Percentiles rank a stretch among this genome's conserved stretches.
phyloP scores from a whole-genome alignment of 2,113 vertebrate genomes.

The Melanostigma gelatinosum region DNA sequence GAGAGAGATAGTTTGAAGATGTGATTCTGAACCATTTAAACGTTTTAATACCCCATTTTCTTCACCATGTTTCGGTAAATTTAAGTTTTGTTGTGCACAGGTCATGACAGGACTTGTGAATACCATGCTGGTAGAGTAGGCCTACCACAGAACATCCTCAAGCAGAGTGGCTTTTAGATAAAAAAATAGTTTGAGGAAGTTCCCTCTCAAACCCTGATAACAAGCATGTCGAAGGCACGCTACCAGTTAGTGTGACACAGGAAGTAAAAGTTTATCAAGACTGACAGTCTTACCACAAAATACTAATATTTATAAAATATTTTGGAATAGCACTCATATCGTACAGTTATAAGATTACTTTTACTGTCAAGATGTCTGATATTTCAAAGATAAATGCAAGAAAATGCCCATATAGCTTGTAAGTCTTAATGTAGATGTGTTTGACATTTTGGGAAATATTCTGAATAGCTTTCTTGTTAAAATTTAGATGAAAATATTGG shows the following conservation, averaged over 20 bases:
- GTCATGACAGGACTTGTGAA: background rate
- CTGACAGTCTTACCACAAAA: too few relatives aligned
- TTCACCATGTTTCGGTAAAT: background rate
- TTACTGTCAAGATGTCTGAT: too few relatives aligned
- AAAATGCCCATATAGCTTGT: background rate
- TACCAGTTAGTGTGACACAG: background rate
- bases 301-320: background rate
- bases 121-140: background rate
- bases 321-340: background rate
- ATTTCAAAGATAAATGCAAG: too few relatives aligned
- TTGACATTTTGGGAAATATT: background rate
- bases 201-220: background rate
- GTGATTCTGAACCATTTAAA: background rate
- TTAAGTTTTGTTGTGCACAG: background rate
- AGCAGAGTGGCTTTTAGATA: background rate
- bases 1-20: background rate
- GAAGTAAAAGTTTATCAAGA: background rate
- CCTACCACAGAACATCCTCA: background rate
- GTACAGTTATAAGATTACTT: too few relatives aligned
- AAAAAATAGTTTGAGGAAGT: constrained; percentile 5
- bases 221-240: background rate
- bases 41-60: background rate
- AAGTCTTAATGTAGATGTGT: background rate
- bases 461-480: background rate
- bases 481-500: background rate